A percentile compares a stretch with the other conserved stretches of the same genome.
Evolutionary conservation across 2,888 invertebrate species (phyloP).

Genomic region (Miltochrista miniata): DNA sequence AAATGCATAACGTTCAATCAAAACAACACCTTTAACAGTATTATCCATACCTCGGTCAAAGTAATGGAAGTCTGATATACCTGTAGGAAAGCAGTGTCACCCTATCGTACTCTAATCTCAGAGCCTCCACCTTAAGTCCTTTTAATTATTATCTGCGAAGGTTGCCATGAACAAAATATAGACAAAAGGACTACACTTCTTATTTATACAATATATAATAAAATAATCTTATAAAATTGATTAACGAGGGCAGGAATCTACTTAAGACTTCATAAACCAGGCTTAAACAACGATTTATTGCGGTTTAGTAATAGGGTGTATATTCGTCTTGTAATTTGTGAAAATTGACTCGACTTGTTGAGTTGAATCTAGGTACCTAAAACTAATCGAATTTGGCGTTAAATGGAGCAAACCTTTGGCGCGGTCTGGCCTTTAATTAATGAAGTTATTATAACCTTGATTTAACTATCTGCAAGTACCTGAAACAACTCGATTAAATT

Average conservation of each 20-base stretch:
- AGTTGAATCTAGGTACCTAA: too few species aligned
- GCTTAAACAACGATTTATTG: conserved; percentile 7
- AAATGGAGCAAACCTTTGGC: too few species aligned
- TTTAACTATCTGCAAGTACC: too few species aligned
- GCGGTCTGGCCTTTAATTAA: too few species aligned
- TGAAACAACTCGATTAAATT: too few species aligned
- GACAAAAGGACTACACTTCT: conserved; percentile 20
- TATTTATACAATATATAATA: conserved; percentile 19
- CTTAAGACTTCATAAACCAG: conserved; percentile 7
- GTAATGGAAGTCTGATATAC: not conserved
- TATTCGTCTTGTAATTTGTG: not conserved
- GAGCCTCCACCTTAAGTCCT: conserved; percentile 59
- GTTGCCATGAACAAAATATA: conserved; percentile 15
- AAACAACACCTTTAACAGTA: too few species aligned
- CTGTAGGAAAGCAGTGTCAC: conserved; percentile 16
- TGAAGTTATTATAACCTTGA: too few species aligned
- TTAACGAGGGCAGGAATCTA: conserved; percentile 3
- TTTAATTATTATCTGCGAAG: conserved; percentile 48
- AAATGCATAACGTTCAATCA: too few species aligned
- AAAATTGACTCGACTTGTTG: not conserved
- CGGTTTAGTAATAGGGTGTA: not conserved
- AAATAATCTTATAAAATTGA: conserved; percentile 17
- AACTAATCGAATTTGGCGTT: too few species aligned
- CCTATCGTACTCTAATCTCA: conserved; percentile 53
- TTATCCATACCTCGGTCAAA: too few species aligned